Evolutionary conservation across 2,797 vertebrate species (phyloP).

Genomic region (Tokudaia tokunoshimensis): DNA sequence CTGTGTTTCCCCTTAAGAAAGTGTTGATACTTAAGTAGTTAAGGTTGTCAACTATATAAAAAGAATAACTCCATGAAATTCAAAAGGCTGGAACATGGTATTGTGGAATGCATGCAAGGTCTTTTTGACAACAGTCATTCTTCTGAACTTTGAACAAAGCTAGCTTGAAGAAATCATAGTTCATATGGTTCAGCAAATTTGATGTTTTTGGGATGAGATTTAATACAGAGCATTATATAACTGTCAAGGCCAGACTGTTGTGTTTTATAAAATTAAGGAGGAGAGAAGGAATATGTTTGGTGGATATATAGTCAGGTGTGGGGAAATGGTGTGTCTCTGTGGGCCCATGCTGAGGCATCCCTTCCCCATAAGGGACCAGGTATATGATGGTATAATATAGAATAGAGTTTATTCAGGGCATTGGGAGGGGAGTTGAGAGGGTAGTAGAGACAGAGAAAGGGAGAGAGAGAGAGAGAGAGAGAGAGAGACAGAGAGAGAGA

Average conservation of each 20-base stretch:
- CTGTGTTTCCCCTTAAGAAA: not conserved
- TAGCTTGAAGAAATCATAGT: constrained; percentile 9
- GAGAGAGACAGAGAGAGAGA: too few relatives aligned
- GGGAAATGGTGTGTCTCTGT: too few relatives aligned
- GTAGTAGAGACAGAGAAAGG: too few relatives aligned
- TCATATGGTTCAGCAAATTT: not conserved
- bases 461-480: too few relatives aligned
- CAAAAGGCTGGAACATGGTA: not conserved
- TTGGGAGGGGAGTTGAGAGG: too few relatives aligned
- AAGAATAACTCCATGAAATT: not conserved
- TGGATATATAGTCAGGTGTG: too few relatives aligned
- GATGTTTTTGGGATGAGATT: constrained; percentile 18
- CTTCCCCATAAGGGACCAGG: too few relatives aligned
- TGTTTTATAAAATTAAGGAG: too few relatives aligned
- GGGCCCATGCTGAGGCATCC: too few relatives aligned
- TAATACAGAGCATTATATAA: not conserved
- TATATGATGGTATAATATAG: too few relatives aligned
- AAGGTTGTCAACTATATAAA: not conserved
- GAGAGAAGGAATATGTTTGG: too few relatives aligned
- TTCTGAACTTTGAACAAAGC: constrained; percentile 17
- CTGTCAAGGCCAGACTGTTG: not conserved
- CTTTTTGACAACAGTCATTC: not conserved
- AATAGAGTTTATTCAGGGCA: too few relatives aligned
- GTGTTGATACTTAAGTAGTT: not conserved
- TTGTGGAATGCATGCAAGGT: not conserved